Evolutionary conservation across 2,797 vertebrate species (phyloP).

Genomic region (Craterocephalus amniculus): DNA sequence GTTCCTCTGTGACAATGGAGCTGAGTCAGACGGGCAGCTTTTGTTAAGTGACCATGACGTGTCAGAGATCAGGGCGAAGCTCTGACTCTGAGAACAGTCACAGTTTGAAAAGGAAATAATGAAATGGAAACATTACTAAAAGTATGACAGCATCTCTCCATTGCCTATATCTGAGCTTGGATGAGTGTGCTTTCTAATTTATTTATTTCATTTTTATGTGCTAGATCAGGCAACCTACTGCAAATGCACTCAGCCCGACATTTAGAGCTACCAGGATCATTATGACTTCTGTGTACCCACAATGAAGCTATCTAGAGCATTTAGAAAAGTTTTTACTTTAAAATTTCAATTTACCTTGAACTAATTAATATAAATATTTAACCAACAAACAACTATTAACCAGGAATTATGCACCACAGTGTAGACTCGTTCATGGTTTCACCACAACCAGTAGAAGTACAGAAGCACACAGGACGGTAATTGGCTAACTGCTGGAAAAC

Average conservation of each 20-base stretch:
- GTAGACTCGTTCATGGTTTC: not conserved
- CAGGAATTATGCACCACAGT: too few species aligned
- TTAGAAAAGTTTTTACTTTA: not conserved
- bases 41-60: constrained; percentile 12
- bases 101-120: constrained; percentile 10
- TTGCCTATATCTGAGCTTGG: not conserved
- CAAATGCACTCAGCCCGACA: too few species aligned
- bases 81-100: constrained; percentile 18
- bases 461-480: not conserved
- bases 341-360: not conserved
- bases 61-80: constrained; percentile 16
- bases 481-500: constrained; percentile 31
- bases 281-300: too few species aligned
- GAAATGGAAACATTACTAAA: constrained; percentile 5
- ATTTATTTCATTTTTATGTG: not conserved
- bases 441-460: not conserved
- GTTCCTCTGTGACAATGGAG: constrained; percentile 21
- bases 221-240: too few species aligned
- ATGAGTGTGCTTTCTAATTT: not conserved
- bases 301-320: too few species aligned
- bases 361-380: too few species aligned
- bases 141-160: not conserved
- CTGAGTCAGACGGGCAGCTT: constrained; percentile 30
- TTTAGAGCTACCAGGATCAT: too few species aligned
- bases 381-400: too few species aligned